Percentiles rank a stretch among this genome's conserved stretches.
These are phyloP conservation scores for Microplitis manilae DNA, from an alignment of 2,888 invertebrate genomes.

Conservation along the genomic window DNA sequence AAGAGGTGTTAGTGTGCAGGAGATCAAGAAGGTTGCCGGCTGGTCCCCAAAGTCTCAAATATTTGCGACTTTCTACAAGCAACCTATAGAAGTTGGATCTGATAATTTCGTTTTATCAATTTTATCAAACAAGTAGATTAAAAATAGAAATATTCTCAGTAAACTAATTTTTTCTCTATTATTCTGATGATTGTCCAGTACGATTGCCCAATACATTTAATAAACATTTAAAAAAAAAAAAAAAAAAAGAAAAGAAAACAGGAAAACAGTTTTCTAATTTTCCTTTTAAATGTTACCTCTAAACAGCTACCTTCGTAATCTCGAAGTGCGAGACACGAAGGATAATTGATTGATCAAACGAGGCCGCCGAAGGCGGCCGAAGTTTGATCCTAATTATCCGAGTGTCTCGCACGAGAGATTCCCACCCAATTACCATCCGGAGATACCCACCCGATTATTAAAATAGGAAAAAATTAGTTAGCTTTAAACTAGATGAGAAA, in stretches of 20 bases:
- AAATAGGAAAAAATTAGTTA: no score
- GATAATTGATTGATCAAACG: constrained; percentile 3
- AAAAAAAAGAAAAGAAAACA: neutral
- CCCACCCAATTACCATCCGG: no score
- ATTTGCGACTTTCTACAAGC: constrained; percentile 31
- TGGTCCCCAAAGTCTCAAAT: constrained; percentile 35
- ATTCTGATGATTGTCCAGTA: no score
- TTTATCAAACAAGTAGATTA: neutral
- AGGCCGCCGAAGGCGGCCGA: no score
- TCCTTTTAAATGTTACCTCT: neutral
- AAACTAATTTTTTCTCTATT: no score
- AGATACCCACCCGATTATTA: no score
- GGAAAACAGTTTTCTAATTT: no score
- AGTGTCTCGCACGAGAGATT: no score
- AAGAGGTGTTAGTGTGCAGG: constrained; percentile 32
- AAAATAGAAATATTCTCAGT: no score
- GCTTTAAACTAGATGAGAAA: constrained; percentile 3
- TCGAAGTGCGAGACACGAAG: constrained; percentile 30
- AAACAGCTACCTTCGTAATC: constrained; percentile 26
- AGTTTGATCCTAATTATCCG: no score
- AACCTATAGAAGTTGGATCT: neutral
- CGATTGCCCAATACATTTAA: no score
- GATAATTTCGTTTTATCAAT: neutral
- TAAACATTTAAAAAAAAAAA: neutral
- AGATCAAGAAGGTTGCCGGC: constrained; percentile 31